Evolutionary conservation across 2,888 invertebrate species (phyloP).

Genomic region (Euspilapteryx auroguttella): DNA sequence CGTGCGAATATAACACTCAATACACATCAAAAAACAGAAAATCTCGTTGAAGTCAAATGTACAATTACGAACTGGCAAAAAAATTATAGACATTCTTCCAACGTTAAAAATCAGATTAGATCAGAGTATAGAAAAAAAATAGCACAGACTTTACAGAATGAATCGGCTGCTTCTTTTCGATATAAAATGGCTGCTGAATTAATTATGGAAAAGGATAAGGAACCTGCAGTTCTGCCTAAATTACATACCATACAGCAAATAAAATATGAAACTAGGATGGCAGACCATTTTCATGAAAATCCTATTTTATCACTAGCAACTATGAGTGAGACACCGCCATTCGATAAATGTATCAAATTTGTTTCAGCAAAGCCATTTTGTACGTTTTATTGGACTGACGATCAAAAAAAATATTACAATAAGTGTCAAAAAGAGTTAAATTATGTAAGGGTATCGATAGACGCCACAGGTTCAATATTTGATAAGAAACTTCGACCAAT

Average conservation of each 20-base stretch:
- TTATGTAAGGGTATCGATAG: too few relatives aligned
- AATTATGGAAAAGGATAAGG: too few relatives aligned
- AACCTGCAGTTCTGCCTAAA: conserved; percentile 2
- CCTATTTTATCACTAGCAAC: conserved; percentile 2
- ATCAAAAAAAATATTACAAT: background rate
- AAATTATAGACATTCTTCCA: too few relatives aligned
- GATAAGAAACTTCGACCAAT: background rate
- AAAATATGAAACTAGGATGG: conserved; percentile 3
- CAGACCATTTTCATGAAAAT: conserved; percentile 1
- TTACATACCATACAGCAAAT: conserved; percentile 3
- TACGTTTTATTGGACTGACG: background rate
- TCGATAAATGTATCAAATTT: background rate
- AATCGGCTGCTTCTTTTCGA: too few relatives aligned
- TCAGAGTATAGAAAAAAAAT: too few relatives aligned
- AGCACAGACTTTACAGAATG: too few relatives aligned
- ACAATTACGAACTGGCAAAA: too few relatives aligned
- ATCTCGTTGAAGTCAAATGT: too few relatives aligned
- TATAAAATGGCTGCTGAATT: too few relatives aligned
- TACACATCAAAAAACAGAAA: too few relatives aligned
- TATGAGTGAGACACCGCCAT: background rate
- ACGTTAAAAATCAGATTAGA: too few relatives aligned
- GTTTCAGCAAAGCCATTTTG: background rate
- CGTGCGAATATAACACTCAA: too few relatives aligned
- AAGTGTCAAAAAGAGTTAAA: background rate
- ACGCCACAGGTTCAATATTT: background rate